Evolutionary conservation across 2,888 invertebrate genomes (phyloP).

Genomic region (Drosophila lacicola): DNA sequence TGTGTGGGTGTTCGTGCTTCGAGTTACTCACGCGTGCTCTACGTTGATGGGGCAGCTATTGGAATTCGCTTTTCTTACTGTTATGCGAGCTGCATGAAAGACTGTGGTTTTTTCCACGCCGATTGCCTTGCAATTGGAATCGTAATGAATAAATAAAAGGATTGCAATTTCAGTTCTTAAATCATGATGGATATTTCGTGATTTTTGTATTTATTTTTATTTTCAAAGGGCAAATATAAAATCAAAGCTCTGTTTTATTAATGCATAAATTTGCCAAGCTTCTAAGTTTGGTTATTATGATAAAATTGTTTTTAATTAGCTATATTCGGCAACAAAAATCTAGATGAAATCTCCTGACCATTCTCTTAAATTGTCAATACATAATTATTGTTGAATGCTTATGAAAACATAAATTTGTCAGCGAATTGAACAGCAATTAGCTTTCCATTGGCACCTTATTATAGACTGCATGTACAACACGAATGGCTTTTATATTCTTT

Average conservation of each 20-base stretch:
- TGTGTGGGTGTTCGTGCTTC: slow-evolving; percentile 6
- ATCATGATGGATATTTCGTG: no score
- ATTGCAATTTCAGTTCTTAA: neutral
- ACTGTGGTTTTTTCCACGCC: neutral
- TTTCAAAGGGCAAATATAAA: no score
- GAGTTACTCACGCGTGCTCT: neutral
- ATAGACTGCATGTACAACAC: neutral
- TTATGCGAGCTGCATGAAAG: slow-evolving; percentile 14
- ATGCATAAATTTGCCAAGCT: no score
- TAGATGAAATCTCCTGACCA: no score
- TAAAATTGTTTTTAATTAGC: no score
- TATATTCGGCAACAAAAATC: no score
- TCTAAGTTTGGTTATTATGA: no score
- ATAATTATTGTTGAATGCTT: neutral
- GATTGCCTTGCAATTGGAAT: no score
- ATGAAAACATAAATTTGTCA: neutral
- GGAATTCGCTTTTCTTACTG: slow-evolving; percentile 16
- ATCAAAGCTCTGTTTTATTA: no score
- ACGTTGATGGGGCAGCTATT: slow-evolving; percentile 23
- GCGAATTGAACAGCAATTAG: slow-evolving; percentile 25
- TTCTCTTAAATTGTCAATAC: no score
- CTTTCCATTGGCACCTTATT: neutral
- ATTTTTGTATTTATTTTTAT: no score
- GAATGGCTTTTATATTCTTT: slow-evolving; percentile 14
- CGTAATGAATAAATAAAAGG: neutral